Evolutionary conservation across 1,140 invertebrate species (phyloP).

Genomic region (Ylistrum balloti): DNA sequence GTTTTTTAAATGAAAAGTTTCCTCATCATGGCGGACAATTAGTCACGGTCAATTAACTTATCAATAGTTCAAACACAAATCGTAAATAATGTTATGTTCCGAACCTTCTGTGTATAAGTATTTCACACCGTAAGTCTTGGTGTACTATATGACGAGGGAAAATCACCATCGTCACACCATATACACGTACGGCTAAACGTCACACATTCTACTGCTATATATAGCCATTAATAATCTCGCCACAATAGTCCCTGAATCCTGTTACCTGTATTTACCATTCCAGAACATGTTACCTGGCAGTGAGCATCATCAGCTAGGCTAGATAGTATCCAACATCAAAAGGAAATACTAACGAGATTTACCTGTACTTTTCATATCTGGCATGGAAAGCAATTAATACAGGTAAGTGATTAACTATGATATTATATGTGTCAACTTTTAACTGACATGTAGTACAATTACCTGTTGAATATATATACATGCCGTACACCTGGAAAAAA

Average conservation of each 20-base stretch:
- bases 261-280: neutral
- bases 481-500: no score
- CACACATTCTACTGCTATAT: neutral
- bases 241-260: conserved; percentile 3
- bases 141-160: no score
- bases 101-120: neutral
- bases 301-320: neutral
- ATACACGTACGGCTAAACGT: neutral
- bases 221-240: neutral
- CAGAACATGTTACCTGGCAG: neutral
- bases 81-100: neutral
- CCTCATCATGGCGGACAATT: neutral
- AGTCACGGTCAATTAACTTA: neutral
- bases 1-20: no score
- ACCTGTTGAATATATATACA: neutral
- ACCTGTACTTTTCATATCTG: neutral
- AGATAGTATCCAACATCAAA: neutral
- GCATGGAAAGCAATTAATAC: neutral
- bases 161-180: neutral
- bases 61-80: neutral
- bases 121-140: neutral
- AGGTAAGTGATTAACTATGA: neutral
- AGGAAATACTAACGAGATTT: conserved; percentile 4
- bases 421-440: no score
- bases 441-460: neutral